Evolutionary conservation across 2,113 vertebrate genomes (phyloP).

Genomic region (Rhynchopsitta pachyrhyncha): DNA sequence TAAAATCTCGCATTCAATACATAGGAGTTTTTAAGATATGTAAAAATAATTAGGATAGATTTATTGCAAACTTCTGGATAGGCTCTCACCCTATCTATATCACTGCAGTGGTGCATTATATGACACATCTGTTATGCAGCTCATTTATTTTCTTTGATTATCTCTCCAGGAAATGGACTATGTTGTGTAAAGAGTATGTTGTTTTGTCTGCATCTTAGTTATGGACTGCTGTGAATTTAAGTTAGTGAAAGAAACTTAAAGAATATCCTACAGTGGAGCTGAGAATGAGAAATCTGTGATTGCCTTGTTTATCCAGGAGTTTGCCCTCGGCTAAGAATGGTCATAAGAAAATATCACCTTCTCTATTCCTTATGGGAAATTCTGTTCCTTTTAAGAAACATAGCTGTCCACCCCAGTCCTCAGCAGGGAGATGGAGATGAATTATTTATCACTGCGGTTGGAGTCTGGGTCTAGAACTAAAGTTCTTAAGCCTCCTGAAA

Average conservation of each 20-base stretch:
- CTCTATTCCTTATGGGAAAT: not conserved
- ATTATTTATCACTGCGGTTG: not conserved
- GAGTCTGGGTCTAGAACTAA: not conserved
- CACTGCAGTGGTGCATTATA: not conserved
- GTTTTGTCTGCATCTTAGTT: slow-evolving; percentile 51
- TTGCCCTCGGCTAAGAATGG: not conserved
- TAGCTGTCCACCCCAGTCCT: not conserved
- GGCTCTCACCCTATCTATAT: not conserved
- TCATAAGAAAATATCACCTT: not conserved
- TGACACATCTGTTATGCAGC: slow-evolving; percentile 22
- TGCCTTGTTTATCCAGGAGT: not conserved
- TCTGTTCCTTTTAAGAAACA: not conserved
- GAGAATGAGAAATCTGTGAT: not conserved
- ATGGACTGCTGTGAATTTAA: not conserved
- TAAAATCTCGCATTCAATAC: not conserved
- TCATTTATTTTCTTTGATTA: slow-evolving; percentile 43
- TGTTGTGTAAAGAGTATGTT: slow-evolving; percentile 9
- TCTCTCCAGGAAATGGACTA: slow-evolving; percentile 28
- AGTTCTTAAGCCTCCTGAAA: not conserved
- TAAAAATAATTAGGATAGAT: slow-evolving; percentile 14
- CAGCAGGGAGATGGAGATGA: not conserved
- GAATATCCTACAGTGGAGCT: not conserved
- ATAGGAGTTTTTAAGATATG: not conserved
- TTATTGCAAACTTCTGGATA: not conserved
- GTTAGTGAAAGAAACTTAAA: not conserved